Evolutionary conservation across 2,888 invertebrate genomes (phyloP), one percentile per base, ranked within the genome.

Genomic region (Thereva nobilitata): DNA sequence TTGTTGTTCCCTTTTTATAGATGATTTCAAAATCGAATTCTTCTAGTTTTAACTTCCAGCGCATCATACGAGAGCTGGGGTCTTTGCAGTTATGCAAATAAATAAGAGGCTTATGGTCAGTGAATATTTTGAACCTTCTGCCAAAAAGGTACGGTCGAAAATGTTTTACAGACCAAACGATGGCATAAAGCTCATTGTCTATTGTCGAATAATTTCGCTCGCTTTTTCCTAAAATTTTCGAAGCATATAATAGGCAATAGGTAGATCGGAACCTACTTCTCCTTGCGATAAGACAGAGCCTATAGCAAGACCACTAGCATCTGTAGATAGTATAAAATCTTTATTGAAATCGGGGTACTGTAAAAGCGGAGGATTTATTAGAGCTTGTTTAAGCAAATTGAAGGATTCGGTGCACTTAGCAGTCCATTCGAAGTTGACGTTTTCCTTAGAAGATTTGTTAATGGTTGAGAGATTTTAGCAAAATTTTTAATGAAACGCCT

Each of bases 231-330:
- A 75, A 61, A 1, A 71, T 75, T 47, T 72, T 42, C n/a, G 71
- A 70, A 2, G 73, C 71, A n/a, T n/a, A n/a, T n/a, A n/a, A 64
- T 72, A 75, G 12, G 72, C 72, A 12, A 75, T 71, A 4, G 74
- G 73, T 68, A 68, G 49, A 44, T 74, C 73, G 10, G 59, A 64
- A 4, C 70, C 71, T 10, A 71, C 66, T 35, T 49, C 7, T 4
- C 70, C 71, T 68, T 73, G 74, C 0, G 72, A 72, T 2, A 76
- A 61, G 3, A 76, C 70, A 1, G 73, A 68, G 0, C 74, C 75
- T 5, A 74, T 57, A 0, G 74, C 74, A 7, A 68, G 52, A 38
- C 73, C 70, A n/a, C 70, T 70, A 0, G 76, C 75, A 56, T 78
- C 77, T 0, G 72, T 74, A 0, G 74, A 75, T 45, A n/a, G n/a